Percentiles rank a stretch among this genome's conserved stretches.
These are phyloP conservation scores for Bergia sp. DNA, from an alignment of 92 coral and sea anemone species.

Conservation along the genomic window DNA sequence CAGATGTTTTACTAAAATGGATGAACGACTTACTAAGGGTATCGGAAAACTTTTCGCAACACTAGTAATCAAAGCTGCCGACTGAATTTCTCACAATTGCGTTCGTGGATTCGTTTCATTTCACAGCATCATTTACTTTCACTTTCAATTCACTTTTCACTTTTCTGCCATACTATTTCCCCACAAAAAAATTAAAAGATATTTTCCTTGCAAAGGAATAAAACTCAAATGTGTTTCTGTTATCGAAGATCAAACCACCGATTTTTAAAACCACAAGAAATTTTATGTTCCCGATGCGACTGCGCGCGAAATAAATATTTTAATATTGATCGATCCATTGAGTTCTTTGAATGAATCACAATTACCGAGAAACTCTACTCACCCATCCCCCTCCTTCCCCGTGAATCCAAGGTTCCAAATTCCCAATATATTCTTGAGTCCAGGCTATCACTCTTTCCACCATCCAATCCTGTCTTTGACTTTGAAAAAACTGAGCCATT, in stretches of 20 bases:
- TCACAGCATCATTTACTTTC: not conserved
- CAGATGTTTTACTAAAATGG: not conserved
- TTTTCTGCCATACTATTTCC: not conserved
- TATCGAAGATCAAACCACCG: not conserved
- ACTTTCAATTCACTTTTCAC: not conserved
- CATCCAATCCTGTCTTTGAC: slow-evolving; percentile 50
- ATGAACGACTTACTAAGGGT: not conserved
- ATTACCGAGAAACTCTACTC: slow-evolving; percentile 12
- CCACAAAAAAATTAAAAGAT: no score
- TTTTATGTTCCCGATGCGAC: not conserved
- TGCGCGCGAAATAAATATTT: slow-evolving; percentile 14
- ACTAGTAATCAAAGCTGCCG: not conserved
- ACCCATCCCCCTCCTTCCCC: slow-evolving; percentile 71
- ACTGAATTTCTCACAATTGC: not conserved
- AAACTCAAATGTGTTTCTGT: not conserved
- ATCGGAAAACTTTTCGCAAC: not conserved
- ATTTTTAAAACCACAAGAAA: not conserved
- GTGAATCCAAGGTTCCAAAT: slow-evolving; percentile 61
- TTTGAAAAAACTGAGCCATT: slow-evolving; percentile 59
- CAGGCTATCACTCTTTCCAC: slow-evolving; percentile 53
- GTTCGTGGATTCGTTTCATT: not conserved
- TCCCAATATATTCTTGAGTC: slow-evolving; percentile 57
- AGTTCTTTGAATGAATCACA: slow-evolving; percentile 11
- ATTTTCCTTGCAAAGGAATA: not conserved
- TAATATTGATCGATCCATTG: not conserved